phyloP scores from a whole-genome alignment of 1,140 invertebrate genomes.

The Orchesella cincta region DNA sequence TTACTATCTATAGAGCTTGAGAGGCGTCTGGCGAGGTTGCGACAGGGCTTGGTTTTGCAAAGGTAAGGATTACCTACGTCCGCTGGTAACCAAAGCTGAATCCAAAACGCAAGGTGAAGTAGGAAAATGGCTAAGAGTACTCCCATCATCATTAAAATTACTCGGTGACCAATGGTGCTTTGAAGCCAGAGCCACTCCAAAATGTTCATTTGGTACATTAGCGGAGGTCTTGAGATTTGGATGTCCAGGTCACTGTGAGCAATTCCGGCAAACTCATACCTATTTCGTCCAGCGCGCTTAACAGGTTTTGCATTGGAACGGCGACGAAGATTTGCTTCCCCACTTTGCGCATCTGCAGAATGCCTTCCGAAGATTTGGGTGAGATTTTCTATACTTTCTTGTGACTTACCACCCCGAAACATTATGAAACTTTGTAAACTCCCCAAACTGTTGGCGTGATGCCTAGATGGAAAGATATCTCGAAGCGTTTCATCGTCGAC shows the following conservation, averaged over 20 bases:
- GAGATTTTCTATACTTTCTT: too few species aligned
- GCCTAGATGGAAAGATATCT: too few species aligned
- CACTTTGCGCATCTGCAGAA: too few species aligned
- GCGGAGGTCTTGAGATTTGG: neutral
- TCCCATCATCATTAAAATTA: neutral
- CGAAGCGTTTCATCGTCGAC: too few species aligned
- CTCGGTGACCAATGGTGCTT: neutral
- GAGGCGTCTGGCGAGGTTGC: neutral
- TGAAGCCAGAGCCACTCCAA: neutral
- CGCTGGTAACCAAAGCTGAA: neutral
- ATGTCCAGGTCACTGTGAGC: conserved; percentile 6
- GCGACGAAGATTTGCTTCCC: too few species aligned
- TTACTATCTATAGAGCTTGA: neutral
- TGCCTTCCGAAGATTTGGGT: too few species aligned
- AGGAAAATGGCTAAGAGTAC: neutral
- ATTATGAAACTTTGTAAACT: too few species aligned
- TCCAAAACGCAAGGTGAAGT: neutral
- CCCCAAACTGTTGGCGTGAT: too few species aligned
- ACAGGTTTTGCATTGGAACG: too few species aligned
- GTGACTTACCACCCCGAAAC: too few species aligned
- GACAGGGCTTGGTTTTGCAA: neutral
- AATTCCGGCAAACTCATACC: conserved; percentile 6
- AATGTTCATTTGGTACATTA: neutral
- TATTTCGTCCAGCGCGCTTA: too few species aligned
- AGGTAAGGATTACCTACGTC: neutral